These are phyloP conservation scores for Drosophila littoralis DNA, from an alignment of 1,140 invertebrate genomes.

Conservation along the genomic window DNA sequence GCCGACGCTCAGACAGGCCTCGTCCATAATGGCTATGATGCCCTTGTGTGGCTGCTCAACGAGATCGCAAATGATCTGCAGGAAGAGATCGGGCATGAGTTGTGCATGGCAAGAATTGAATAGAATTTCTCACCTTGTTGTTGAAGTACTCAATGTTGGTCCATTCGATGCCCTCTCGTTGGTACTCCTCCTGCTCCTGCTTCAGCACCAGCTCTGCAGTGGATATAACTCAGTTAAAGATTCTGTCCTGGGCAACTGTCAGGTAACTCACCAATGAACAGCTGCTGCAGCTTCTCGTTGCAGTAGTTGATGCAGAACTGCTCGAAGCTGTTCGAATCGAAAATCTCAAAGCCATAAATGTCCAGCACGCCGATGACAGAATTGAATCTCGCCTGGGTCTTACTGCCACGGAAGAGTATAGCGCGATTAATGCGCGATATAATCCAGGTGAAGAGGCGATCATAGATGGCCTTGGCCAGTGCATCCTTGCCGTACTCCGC, in stretches of 20 bases:
- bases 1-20: conserved; percentile 97
- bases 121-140: conserved; percentile 87
- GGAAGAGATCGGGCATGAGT: neutral
- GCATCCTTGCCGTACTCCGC: conserved; percentile 97
- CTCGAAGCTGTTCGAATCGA: conserved; percentile 97
- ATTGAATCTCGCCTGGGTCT: conserved; percentile 85
- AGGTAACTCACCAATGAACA: conserved; percentile 94
- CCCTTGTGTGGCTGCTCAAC: conserved; percentile 96
- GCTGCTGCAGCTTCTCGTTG: conserved; percentile 98
- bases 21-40: conserved; percentile 96
- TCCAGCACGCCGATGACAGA: conserved; percentile 97
- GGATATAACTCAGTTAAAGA: neutral
- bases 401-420: conserved; percentile 86
- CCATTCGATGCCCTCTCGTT: conserved; percentile 96
- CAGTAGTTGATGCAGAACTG: conserved; percentile 98
- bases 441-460: conserved; percentile 96
- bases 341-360: conserved; percentile 99
- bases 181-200: conserved; percentile 98
- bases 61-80: conserved; percentile 93
- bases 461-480: conserved; percentile 96
- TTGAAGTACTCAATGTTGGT: conserved; percentile 96
- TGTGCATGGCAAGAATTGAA: neutral
- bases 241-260: conserved; percentile 7
- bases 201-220: conserved; percentile 94
- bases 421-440: conserved; percentile 94